Percentiles rank a stretch among this genome's conserved stretches.
phyloP scores from a whole-genome alignment of 2,888 invertebrate genomes.

The Acanthococcus lagerstroemiae region DNA sequence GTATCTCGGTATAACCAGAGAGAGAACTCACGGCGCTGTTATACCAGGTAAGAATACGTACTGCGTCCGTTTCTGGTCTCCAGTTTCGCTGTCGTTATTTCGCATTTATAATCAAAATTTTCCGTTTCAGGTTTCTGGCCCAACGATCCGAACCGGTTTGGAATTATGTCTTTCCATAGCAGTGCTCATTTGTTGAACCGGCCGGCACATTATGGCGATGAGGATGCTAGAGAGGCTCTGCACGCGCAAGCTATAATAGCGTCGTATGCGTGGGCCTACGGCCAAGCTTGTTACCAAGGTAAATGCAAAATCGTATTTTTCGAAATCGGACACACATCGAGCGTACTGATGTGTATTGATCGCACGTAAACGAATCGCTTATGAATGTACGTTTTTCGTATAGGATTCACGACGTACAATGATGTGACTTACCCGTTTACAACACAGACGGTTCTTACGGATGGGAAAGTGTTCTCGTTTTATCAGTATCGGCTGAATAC shows the following conservation, averaged over 20 bases:
- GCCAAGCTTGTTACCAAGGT: constrained; percentile 70
- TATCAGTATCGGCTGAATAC: constrained; percentile 90
- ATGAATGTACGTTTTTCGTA: not conserved
- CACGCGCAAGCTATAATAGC: constrained; percentile 65
- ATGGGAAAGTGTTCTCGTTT: constrained; percentile 78
- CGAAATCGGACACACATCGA: no score
- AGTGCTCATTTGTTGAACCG: constrained; percentile 51
- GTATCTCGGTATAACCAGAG: constrained; percentile 29
- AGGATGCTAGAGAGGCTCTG: constrained; percentile 54
- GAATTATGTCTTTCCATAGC: constrained; percentile 62
- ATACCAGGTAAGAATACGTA: constrained; percentile 53
- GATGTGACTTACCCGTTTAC: constrained; percentile 85
- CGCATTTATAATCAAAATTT: not conserved
- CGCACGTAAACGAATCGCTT: not conserved
- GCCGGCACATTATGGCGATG: constrained; percentile 45
- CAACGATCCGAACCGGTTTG: constrained; percentile 66
- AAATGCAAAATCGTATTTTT: constrained; percentile 15
- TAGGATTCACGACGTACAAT: constrained; percentile 73
- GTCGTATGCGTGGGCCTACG: constrained; percentile 68
- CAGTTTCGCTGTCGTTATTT: not conserved
- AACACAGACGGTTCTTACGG: constrained; percentile 77
- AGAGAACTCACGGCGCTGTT: constrained; percentile 51
- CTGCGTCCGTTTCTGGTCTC: not conserved
- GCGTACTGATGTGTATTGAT: not conserved
- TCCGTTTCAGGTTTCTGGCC: constrained; percentile 66